Base-by-base conservation (phyloP, 2,888 invertebrate genomes). In the Cantharis rufa region DNA sequence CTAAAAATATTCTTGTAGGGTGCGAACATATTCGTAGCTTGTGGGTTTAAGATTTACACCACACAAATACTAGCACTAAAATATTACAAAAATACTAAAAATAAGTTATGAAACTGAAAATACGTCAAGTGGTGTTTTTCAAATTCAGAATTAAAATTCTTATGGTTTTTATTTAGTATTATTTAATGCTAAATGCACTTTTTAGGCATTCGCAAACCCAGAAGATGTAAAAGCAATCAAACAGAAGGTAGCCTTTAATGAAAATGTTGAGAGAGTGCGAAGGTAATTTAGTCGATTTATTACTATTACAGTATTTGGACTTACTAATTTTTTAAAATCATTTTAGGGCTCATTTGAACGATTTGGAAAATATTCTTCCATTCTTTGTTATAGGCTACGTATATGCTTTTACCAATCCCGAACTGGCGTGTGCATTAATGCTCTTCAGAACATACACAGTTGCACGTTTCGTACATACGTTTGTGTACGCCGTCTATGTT, bases 361-460 rank as follows among this genome's bases (percentile, higher is more conserved):
- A 94, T 85, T 84, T 94, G 86, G 94, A 94, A 87, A 94, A 93
- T 85, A 93, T 94, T 72, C 90, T 92, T 0, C 89, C 91, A 1
- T 94, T 93, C 85, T 89, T 93, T 85, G 82, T 92, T 13, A 86
- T 92, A 28, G 92, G 90, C 4, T 89, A 91, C 5, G 24, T 24
- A 85, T 92, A 74, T 94, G 93, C 87, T 84, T 0, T 11, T n/a
- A 66, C 64, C n/a, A 69, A 21, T 28, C 94, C 94, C 0, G 86
- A 86, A 70, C 84, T 87, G 9, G 85, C 82, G 76, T 70, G 89
- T 1, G 92, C 93, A 4, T 87, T 89, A 81, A n/a, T 88, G 77
- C 84, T 92, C 69, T 92, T 92, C 86, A 88, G 80, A 21, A 84
- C 89, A 7, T 93, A 90, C 84, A 89, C 93, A 0, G 85, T 87